Base-by-base conservation (phyloP, 2,113 vertebrate species). In the Chionodraco myersi region DNA sequence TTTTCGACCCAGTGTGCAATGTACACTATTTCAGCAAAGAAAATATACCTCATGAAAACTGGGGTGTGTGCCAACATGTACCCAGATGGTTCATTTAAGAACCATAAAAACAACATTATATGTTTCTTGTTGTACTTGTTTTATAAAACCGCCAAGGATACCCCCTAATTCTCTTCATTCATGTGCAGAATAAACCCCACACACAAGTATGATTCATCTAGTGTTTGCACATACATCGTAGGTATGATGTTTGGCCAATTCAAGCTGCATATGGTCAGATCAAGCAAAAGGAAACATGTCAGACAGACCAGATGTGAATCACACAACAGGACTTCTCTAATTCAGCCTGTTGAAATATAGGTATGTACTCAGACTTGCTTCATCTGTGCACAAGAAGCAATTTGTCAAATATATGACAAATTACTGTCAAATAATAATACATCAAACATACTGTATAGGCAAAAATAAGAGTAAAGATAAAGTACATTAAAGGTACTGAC, bases 51-150 rank as follows among this genome's bases (percentile, higher is more conserved):
- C 71, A 61, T 81, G 62, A 81, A 91, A 87, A 41, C 86, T 80
- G 72, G 83, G 86, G 65, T 63, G 67, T 49, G 69, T 84, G 88
- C 92, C 91, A 92, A 44, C 68, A 83, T 80, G 79, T 79, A 85
- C 77, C 89, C 90, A 89, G 83, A 88, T 90, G 86, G 88, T 91
- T 89, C 48, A 84, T 92, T 92, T 93, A 91, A 85, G 79, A 89
- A 77, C 75, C 85, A 86, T 83, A 80, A 83, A 93, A 91, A 90
- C 80, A 81, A 75, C 79, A 87, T 87, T 80, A 84, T 80, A 49
- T 78, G 71, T 88, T 88, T 86, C 77, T 88, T 84, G 82, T 79
- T 86, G 72, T 77, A 80, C 76, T 88, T 81, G 76, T 84, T 90
- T 88, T 68, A 86, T 86, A 83, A 86, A 91, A 86, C 61, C 36